A percentile compares a stretch with the other conserved stretches of the same genome.
Conservation (phyloP, 2,113 vertebrate genomes). For the Erythrocercus mccallii region DNA sequence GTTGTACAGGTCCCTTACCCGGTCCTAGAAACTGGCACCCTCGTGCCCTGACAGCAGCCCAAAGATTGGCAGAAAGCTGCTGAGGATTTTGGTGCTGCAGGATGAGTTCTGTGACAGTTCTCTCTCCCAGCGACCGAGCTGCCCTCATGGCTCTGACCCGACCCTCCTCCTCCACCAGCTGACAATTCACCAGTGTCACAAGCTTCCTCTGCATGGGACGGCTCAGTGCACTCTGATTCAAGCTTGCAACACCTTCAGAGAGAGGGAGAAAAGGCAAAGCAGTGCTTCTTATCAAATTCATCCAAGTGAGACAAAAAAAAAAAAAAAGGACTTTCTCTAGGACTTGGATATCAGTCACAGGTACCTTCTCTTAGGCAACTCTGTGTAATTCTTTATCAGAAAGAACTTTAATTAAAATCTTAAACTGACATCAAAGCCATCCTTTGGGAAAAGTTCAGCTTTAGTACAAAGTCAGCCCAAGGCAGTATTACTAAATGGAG, state of each 20-base stretch:
- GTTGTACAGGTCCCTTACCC: slow-evolving; percentile 50
- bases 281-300: background rate
- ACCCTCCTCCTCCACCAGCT: slow-evolving; percentile 95
- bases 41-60: slow-evolving; percentile 82
- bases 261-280: background rate
- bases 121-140: slow-evolving; percentile 82
- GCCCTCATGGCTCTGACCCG: slow-evolving; percentile 89
- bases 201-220: slow-evolving; percentile 97
- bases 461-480: background rate
- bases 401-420: background rate
- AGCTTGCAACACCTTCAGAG: slow-evolving; percentile 80
- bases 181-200: slow-evolving; percentile 94
- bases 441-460: background rate
- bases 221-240: slow-evolving; percentile 89
- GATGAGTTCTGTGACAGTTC: slow-evolving; percentile 80
- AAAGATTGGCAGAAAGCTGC: slow-evolving; percentile 81
- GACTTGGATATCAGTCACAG: background rate
- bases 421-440: background rate
- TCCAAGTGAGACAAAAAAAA: background rate
- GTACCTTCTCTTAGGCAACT: background rate
- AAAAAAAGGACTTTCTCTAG: background rate
- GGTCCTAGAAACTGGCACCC: slow-evolving; percentile 83
- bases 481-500: background rate
- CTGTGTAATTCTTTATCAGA: background rate
- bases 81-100: slow-evolving; percentile 84